Evolutionary conservation across 2,888 invertebrate genomes (phyloP).

Genomic region (Lepas anatifera): DNA sequence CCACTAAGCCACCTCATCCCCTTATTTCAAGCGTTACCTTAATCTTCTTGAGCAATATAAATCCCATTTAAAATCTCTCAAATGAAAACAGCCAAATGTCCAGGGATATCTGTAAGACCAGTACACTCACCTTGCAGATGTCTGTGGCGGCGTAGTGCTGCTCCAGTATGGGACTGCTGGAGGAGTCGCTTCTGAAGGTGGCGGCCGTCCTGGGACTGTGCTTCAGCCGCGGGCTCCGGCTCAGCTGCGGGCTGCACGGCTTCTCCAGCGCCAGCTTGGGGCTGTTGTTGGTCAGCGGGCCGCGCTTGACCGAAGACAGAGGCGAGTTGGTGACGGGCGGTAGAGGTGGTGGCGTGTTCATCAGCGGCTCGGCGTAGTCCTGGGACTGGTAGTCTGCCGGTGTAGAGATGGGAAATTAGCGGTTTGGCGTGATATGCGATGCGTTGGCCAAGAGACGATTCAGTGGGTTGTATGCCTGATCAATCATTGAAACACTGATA

Average conservation of each 20-base stretch:
- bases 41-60: too few species aligned
- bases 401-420: too few species aligned
- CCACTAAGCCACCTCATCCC: too few species aligned
- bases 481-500: too few species aligned
- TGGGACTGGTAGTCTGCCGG: slow-evolving; percentile 32
- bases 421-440: too few species aligned
- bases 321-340: slow-evolving; percentile 24
- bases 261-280: background rate
- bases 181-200: slow-evolving; percentile 16
- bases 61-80: too few species aligned
- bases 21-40: too few species aligned
- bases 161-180: slow-evolving; percentile 50
- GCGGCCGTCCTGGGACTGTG: background rate
- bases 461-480: too few species aligned
- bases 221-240: background rate
- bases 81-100: too few species aligned
- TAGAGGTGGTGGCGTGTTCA: slow-evolving; percentile 35
- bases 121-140: slow-evolving; percentile 42
- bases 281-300: background rate
- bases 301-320: slow-evolving; percentile 9
- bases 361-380: slow-evolving; percentile 50
- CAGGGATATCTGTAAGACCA: too few species aligned
- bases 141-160: slow-evolving; percentile 59
- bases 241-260: background rate
- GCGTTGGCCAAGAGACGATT: too few species aligned